Evolutionary conservation across 2,888 invertebrate genomes (phyloP).

Genomic region (Tuberolachnus salignus): DNA sequence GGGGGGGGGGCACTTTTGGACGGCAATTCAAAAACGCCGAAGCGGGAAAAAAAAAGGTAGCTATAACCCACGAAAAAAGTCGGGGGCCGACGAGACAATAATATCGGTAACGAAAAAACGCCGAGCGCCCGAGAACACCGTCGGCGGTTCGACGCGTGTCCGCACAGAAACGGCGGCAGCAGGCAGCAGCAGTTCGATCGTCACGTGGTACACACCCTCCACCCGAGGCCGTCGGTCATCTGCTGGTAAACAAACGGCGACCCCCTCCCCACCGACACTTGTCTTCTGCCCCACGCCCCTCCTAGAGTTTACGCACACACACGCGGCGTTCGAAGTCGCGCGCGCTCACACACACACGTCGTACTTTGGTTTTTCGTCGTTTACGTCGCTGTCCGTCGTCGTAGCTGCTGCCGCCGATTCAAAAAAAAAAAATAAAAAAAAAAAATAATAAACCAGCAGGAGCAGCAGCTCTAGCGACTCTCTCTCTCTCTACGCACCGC

Average conservation of each 20-base stretch:
- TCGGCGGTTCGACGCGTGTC: neutral
- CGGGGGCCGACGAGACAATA: too few species aligned
- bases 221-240: constrained; percentile 63
- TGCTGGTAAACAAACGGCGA: constrained; percentile 63
- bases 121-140: neutral
- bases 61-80: too few species aligned
- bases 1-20: too few species aligned
- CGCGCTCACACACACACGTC: neutral
- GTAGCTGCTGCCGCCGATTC: constrained; percentile 57
- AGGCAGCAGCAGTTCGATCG: constrained; percentile 58
- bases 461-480: neutral
- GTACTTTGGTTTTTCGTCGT: constrained; percentile 48
- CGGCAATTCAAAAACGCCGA: too few species aligned
- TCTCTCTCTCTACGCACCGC: neutral
- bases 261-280: too few species aligned
- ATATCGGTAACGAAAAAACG: neutral
- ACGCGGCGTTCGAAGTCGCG: neutral
- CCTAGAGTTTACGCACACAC: constrained; percentile 30
- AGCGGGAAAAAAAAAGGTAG: too few species aligned
- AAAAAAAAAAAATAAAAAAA: constrained; percentile 11
- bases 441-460: too few species aligned
- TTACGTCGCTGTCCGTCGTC: constrained; percentile 48
- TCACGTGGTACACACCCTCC: constrained; percentile 60
- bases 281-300: neutral
- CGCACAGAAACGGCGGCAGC: neutral